Evolutionary conservation across 2,888 invertebrate species (phyloP).

Genomic region (Acanthococcus lagerstroemiae): DNA sequence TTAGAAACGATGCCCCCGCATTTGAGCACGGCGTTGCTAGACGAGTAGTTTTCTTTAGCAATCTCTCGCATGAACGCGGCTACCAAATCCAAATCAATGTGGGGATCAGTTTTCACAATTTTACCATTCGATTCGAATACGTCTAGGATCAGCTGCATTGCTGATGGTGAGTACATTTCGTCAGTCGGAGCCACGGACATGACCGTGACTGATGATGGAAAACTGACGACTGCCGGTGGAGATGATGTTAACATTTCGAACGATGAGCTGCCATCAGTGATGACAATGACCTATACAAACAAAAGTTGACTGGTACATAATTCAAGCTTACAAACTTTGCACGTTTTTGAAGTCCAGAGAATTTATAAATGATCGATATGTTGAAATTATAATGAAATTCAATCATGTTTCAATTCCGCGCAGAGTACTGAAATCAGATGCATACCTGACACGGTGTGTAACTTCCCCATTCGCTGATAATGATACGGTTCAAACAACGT

Average conservation of each 20-base stretch:
- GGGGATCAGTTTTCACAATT: constrained; percentile 15
- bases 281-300: constrained; percentile 50
- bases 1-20: constrained; percentile 66
- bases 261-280: constrained; percentile 55
- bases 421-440: background rate
- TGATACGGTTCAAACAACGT: constrained; percentile 64
- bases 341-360: too few species aligned
- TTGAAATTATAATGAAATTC: background rate
- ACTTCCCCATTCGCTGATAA: constrained; percentile 82
- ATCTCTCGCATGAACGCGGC: constrained; percentile 43
- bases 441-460: constrained; percentile 70
- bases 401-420: background rate
- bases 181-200: constrained; percentile 14
- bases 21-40: constrained; percentile 59
- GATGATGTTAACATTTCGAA: background rate
- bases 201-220: constrained; percentile 20
- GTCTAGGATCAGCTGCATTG: constrained; percentile 9
- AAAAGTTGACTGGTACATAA: too few species aligned
- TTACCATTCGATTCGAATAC: constrained; percentile 17
- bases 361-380: too few species aligned
- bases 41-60: constrained; percentile 60
- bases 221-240: background rate
- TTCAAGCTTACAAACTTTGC: too few species aligned
- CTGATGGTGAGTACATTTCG: constrained; percentile 10
- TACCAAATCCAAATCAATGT: constrained; percentile 15